Base-by-base conservation (phyloP, 2,797 vertebrate species). In the Scomberomorus guttatus region DNA sequence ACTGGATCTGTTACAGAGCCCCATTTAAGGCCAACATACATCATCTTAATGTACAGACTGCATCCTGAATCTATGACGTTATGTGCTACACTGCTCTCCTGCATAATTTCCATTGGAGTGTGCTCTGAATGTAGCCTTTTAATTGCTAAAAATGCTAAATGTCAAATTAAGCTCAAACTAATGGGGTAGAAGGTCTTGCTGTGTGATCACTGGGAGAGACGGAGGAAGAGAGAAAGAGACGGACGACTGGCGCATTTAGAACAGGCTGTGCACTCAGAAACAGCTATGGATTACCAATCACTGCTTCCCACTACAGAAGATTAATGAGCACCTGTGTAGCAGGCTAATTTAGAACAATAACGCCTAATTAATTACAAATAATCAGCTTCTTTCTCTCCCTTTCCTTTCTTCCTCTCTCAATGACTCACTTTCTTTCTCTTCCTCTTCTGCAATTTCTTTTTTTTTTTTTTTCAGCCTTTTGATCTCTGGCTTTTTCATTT, bases 321-420 rank as follows among this genome's bases (percentile, higher is more conserved):
- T 99, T 97, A 97, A 99, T 96, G 97, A 95, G 95, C 96, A 90
- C 86, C 93, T 96, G 94, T 97, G 97, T 97, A 97, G 95, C 95
- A 91, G 94, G 92, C 96, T 97, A 97, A 99, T 99, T 98, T 98
- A 97, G 96, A 96, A 98, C 96, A 98, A 96, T 98, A 98, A 97
- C 94, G 95, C 87, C 95, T 96, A 98, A 98, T 98, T 98, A 97
- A 99, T 99, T 97, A 96, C 96, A 94, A 96, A 96, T 97, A 97
- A 97, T 96, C 96, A 96, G 95, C 93, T 92, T 95, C 95, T 95
- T 95, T 96, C 91, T 93, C 92, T 94, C 90, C 82, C 85, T 85
- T 84, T 72, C 76, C 71, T 86, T 90, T 89, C 87, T 88, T 84
- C 84, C 72, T 59, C 75, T 83, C 69, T 79, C 78, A 76, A 80